phyloP scores from a whole-genome alignment of 2,888 invertebrate species.

The Mythimna albipuncta region DNA sequence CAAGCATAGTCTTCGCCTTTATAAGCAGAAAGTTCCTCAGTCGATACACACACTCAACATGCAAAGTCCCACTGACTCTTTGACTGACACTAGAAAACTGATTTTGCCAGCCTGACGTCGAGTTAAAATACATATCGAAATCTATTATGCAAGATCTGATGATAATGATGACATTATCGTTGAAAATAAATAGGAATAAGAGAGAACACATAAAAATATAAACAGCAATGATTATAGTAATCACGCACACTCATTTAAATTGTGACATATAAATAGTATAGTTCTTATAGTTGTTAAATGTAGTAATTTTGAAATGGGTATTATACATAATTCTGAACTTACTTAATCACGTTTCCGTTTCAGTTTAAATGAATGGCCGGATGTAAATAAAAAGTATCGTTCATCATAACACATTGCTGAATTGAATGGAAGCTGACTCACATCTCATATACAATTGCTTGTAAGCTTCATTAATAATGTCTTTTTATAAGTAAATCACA shows the following conservation, averaged over 20 bases:
- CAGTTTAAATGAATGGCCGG: slow-evolving; percentile 38
- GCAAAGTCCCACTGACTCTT: too few species aligned
- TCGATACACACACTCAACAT: too few species aligned
- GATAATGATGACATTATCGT: too few species aligned
- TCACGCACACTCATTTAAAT: background rate
- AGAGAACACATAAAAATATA: background rate
- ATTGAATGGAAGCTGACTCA: slow-evolving; percentile 27
- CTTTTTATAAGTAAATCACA: background rate
- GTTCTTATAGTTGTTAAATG: background rate
- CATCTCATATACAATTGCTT: slow-evolving; percentile 18
- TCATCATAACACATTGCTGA: slow-evolving; percentile 26
- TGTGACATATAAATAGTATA: background rate
- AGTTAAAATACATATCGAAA: too few species aligned
- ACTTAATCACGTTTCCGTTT: slow-evolving; percentile 27
- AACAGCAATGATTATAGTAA: background rate
- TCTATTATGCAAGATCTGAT: too few species aligned
- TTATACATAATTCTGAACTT: background rate
- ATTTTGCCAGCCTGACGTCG: too few species aligned
- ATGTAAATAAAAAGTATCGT: slow-evolving; percentile 20
- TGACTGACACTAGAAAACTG: too few species aligned
- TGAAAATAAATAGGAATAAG: background rate
- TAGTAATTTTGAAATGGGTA: slow-evolving; percentile 14
- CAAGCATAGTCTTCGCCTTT: too few species aligned
- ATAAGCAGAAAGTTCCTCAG: too few species aligned
- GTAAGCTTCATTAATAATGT: slow-evolving; percentile 1